Evolutionary conservation across 1,140 invertebrate genomes (phyloP).

Genomic region (Ptiloglossa arizonensis): DNA sequence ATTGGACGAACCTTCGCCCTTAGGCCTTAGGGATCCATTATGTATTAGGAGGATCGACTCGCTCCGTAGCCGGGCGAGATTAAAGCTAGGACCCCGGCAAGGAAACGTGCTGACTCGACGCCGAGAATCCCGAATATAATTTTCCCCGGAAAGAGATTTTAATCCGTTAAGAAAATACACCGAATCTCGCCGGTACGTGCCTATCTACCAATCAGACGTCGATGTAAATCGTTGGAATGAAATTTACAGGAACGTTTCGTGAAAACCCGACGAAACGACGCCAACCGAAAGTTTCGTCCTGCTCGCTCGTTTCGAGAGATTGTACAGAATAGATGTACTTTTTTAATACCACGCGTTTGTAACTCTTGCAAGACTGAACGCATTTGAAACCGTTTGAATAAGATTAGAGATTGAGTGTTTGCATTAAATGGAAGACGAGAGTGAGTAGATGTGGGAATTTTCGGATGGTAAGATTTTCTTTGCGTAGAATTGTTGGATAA

Average conservation of each 20-base stretch:
- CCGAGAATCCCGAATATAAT: constrained; percentile 59
- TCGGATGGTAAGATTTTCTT: no score
- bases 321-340: no score
- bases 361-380: no score
- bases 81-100: constrained; percentile 49
- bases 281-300: no score
- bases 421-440: no score
- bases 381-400: no score
- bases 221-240: background rate
- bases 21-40: constrained; percentile 71
- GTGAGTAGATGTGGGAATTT: no score
- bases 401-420: no score
- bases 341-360: no score
- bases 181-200: background rate
- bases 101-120: constrained; percentile 51
- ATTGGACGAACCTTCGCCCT: constrained; percentile 68
- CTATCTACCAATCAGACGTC: background rate
- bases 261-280: background rate
- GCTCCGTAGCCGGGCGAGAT: constrained; percentile 41
- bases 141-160: constrained; percentile 46
- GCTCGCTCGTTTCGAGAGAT: no score
- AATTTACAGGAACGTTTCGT: background rate
- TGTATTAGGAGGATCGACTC: constrained; percentile 69
- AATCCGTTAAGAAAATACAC: constrained; percentile 51
- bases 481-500: no score